Percentiles rank a stretch among this genome's conserved stretches.
Conservation (phyloP, 2,888 invertebrate genomes). For the Lumbricus terrestris region DNA sequence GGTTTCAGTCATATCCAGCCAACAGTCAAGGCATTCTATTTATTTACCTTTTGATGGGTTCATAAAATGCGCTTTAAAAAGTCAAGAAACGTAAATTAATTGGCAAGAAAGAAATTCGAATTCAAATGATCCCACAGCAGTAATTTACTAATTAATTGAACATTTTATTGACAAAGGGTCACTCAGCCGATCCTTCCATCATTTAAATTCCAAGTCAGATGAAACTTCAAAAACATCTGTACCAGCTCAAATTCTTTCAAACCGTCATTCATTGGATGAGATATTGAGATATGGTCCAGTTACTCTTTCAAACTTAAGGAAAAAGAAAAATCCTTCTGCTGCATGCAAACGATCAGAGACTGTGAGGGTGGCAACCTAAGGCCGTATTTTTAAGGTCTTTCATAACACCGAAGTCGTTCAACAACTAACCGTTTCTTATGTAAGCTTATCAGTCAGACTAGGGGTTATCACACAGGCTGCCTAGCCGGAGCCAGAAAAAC, state of each 20-base stretch:
- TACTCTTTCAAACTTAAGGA: background rate
- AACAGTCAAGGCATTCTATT: no score
- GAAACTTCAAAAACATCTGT: background rate
- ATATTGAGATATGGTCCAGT: background rate
- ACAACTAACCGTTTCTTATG: background rate
- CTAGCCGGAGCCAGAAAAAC: background rate
- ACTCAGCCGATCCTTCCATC: background rate
- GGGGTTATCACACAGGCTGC: conserved; percentile 12
- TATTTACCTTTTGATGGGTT: no score
- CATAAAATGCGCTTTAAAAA: no score
- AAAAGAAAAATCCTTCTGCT: background rate
- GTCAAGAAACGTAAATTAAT: no score
- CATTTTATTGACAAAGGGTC: no score
- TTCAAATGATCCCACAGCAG: no score
- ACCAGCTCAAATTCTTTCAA: background rate
- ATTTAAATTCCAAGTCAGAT: background rate
- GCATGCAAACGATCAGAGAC: background rate
- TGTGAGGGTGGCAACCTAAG: background rate
- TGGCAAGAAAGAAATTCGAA: no score
- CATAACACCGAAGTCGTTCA: background rate
- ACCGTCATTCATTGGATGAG: background rate
- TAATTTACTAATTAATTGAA: no score
- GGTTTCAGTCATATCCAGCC: no score
- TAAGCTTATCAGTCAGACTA: background rate
- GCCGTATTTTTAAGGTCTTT: background rate